Percentiles rank a stretch among this genome's conserved stretches.
phyloP scores from a whole-genome alignment of 2,888 invertebrate genomes.

The Zaprionus bogoriensis region DNA sequence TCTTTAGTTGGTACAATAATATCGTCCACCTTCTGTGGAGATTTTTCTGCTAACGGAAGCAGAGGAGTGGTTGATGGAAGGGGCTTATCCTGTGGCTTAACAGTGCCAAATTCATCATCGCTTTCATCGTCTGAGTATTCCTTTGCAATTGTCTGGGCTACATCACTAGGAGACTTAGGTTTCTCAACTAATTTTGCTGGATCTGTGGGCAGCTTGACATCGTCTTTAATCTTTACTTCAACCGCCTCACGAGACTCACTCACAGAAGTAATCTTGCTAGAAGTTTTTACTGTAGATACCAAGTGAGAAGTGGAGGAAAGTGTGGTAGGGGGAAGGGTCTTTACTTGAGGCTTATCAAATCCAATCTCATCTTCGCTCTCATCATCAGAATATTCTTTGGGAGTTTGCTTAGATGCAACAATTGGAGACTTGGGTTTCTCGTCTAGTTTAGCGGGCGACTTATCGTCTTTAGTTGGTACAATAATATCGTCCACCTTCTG shows the following conservation, averaged over 20 bases:
- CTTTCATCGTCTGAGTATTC: conserved; percentile 6
- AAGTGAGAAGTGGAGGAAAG: too few relatives aligned
- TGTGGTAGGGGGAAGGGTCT: neutral
- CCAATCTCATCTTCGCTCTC: neutral
- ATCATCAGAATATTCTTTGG: conserved; percentile 3
- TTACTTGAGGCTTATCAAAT: neutral
- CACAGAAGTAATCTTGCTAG: neutral
- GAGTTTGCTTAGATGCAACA: neutral
- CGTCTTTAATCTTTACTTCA: neutral
- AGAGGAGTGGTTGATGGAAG: neutral
- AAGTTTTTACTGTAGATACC: neutral
- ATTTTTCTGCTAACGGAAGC: neutral
- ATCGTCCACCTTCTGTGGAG: conserved; percentile 10
- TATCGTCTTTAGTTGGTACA: neutral
- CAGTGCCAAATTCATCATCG: conserved; percentile 3
- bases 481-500: conserved; percentile 5
- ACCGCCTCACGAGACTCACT: neutral
- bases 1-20: neutral
- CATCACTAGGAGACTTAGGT: neutral
- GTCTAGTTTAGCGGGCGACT: neutral
- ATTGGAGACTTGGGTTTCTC: conserved; percentile 19
- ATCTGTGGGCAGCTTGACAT: neutral
- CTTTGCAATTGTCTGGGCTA: neutral
- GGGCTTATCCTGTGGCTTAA: conserved; percentile 10
- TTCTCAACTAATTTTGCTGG: conserved; percentile 4